Base-by-base conservation (phyloP, 2,888 invertebrate genomes). In the Zaprionus obscuricornis region DNA sequence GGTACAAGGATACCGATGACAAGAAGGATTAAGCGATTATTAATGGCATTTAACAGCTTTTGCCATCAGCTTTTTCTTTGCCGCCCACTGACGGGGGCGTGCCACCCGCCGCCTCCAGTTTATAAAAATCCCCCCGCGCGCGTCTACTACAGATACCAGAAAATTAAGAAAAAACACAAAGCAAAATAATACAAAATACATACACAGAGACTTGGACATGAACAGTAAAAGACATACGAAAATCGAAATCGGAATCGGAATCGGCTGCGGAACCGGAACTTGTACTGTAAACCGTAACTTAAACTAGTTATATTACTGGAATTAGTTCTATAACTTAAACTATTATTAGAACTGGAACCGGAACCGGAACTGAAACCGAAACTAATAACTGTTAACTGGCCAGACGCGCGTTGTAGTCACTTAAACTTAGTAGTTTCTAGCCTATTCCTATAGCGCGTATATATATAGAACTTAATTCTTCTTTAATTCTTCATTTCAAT, bases 1-100 rank as follows among this genome's bases (percentile, higher is more conserved):
- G 96, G 96, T 96, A 96, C 93, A 96, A 96, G 91, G 96, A 96
- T 68, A 78, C 91, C n/a, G 95, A 95, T 52, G 94, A 94, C 36
- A 91, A 92, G 58, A 91, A 90, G 58, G 73, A 85, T 45, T 88
- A 88, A 66, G 22, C 2, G 13, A 31, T 31, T 31, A 13, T 11
- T 13, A 29, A 17, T 16, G 17, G 34, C 34, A 18, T 17, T n/a
- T n/a, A n/a, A n/a, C n/a, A n/a, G n/a, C n/a, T n/a, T n/a, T n/a
- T n/a, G n/a, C n/a, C n/a, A n/a, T n/a, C n/a, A n/a, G n/a, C n/a
- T n/a, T n/a, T n/a, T n/a, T n/a, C n/a, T n/a, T n/a, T 17, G 52
- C 18, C 20, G 37, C 36, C 42, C 31, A 26, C 14, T 11, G 8
- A 5, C 14, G 45, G 33, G n/a, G 18, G 54, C 36, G 31, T 47